Conservation (phyloP, 2,113 vertebrate genomes). For the Edolisoma coerulescens region DNA sequence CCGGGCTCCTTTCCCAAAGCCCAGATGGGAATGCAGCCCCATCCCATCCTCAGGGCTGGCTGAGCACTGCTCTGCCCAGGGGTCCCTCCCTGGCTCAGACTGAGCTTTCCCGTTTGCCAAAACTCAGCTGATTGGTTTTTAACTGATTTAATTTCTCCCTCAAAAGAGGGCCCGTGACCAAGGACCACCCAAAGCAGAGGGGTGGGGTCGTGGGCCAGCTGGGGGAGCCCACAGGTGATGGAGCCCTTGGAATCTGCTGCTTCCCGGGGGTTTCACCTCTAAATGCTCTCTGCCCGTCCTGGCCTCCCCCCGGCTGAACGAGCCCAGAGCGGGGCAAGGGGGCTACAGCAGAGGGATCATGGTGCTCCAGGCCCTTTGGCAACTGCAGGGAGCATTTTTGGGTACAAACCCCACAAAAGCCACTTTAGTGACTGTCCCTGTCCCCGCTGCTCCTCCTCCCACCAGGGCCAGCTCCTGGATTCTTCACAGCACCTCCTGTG, state of each 20-base stretch:
- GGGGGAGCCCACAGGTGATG: background rate
- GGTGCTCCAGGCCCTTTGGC: background rate
- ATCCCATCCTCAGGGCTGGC: no score
- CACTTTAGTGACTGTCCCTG: background rate
- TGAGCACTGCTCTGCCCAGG: background rate
- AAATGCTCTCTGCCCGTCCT: background rate
- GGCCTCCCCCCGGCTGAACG: background rate
- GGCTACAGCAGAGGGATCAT: background rate
- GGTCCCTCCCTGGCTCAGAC: background rate
- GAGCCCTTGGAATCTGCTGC: background rate
- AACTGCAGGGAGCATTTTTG: background rate
- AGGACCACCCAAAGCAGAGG: background rate
- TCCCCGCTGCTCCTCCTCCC: background rate
- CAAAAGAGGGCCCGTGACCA: background rate
- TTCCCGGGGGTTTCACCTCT: background rate
- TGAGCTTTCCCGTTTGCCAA: background rate
- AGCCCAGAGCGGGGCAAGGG: no score
- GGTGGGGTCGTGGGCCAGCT: background rate
- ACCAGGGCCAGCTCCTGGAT: background rate
- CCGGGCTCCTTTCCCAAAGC: background rate
- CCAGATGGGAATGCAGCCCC: background rate
- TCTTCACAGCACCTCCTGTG: background rate
- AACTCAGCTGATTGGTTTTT: background rate
- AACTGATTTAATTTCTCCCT: background rate
- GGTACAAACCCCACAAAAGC: background rate